These are phyloP conservation scores for Tigriopus californicus DNA, from an alignment of 2,888 invertebrate species.

Conservation along the genomic window DNA sequence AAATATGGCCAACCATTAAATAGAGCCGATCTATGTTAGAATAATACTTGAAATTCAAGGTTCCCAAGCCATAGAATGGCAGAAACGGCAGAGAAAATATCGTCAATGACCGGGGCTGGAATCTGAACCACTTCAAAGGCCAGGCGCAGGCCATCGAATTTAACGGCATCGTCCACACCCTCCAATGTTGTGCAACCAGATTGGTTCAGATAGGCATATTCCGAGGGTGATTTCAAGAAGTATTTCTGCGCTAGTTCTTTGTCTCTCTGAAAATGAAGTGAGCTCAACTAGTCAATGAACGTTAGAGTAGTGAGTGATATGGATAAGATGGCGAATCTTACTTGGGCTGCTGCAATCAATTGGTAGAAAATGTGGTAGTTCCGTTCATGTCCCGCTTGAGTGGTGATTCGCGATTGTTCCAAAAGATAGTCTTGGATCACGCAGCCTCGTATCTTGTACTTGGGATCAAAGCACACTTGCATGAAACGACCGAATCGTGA, in stretches of 20 bases:
- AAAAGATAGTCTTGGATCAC: conserved; percentile 75
- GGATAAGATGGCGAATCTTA: not conserved
- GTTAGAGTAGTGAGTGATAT: not conserved
- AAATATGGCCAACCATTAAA: not conserved
- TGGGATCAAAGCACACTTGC: conserved; percentile 72
- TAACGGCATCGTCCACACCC: conserved; percentile 42
- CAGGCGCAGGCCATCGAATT: conserved; percentile 62
- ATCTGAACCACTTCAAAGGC: conserved; percentile 77
- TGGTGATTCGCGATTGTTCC: conserved; percentile 74
- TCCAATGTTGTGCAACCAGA: conserved; percentile 51
- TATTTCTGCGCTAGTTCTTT: conserved; percentile 33
- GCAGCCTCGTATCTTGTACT: conserved; percentile 75
- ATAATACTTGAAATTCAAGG: conserved; percentile 35
- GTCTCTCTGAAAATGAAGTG: not conserved
- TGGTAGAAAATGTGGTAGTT: conserved; percentile 87
- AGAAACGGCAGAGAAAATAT: conserved; percentile 66
- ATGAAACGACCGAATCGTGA: conserved; percentile 79
- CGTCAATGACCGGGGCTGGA: conserved; percentile 54
- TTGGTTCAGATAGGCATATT: conserved; percentile 64
- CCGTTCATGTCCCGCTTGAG: conserved; percentile 64
- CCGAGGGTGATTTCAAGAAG: conserved; percentile 49
- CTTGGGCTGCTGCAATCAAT: conserved; percentile 51
- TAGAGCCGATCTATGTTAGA: not conserved
- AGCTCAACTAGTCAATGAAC: not conserved
- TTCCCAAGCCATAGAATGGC: conserved; percentile 82